Conservation (phyloP, 2,797 vertebrate genomes). For the Falco naumanni region DNA sequence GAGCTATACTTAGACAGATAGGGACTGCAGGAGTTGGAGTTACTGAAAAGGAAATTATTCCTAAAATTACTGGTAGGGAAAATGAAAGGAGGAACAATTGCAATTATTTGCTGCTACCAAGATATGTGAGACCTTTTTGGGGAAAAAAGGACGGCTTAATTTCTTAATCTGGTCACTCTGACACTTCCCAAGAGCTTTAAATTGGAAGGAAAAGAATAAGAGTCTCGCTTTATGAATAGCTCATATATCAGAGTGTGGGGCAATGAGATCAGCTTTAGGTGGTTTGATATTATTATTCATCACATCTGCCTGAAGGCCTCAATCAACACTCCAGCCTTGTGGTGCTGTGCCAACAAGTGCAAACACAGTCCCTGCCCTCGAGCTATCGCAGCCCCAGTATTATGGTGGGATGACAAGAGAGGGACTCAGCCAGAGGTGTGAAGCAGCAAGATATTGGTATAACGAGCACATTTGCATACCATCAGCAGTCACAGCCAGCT, state of each 20-base stretch:
- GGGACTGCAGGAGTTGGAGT: background rate
- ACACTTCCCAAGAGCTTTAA: background rate
- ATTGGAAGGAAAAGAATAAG: background rate
- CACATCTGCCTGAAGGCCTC: background rate
- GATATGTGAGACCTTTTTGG: background rate
- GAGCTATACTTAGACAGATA: background rate
- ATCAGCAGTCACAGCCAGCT: background rate
- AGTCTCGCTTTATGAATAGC: background rate
- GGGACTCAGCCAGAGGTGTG: background rate
- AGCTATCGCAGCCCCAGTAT: background rate
- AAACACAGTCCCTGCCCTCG: background rate
- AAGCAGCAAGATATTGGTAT: background rate
- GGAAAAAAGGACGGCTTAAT: background rate
- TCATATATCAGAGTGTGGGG: background rate
- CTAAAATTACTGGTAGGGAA: background rate
- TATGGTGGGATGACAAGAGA: background rate
- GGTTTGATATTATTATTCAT: background rate
- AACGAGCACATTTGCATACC: background rate
- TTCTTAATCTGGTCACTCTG: conserved; percentile 13
- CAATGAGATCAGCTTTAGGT: background rate
- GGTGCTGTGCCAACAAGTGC: background rate
- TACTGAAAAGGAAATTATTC: background rate
- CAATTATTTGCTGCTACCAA: background rate
- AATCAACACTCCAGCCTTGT: background rate
- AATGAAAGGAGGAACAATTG: background rate